Evolutionary conservation across 2,797 vertebrate genomes (phyloP).

Genomic region (Antrozous pallidus): DNA sequence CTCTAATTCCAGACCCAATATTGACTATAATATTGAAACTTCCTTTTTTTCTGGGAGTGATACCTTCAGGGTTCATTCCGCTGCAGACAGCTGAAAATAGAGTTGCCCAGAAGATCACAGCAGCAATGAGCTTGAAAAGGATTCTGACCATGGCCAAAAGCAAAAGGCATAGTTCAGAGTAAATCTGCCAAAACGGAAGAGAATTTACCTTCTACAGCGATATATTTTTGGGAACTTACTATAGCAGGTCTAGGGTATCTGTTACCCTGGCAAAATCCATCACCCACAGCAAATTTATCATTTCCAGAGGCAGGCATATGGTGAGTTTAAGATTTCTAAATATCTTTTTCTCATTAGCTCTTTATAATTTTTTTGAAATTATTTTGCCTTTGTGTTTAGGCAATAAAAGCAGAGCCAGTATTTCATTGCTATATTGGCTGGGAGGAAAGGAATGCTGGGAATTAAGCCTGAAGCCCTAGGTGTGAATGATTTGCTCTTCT

Average conservation of each 20-base stretch:
- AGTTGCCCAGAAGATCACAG: conserved; percentile 49
- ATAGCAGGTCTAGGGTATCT: not conserved
- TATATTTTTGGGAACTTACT: conserved; percentile 54
- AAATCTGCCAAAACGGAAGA: conserved; percentile 15
- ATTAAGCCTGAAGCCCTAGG: not conserved
- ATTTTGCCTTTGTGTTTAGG: not conserved
- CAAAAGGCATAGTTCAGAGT: conserved; percentile 44
- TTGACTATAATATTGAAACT: conserved; percentile 7
- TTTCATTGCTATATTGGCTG: not conserved
- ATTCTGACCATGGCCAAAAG: conserved; percentile 57
- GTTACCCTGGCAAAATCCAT: conserved; percentile 35
- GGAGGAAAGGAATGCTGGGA: not conserved
- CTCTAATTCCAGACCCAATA: conserved; percentile 13
- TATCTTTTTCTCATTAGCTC: not conserved
- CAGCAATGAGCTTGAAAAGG: conserved; percentile 55
- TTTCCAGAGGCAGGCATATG: not conserved
- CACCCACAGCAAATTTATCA: not conserved
- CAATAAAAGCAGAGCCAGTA: not conserved
- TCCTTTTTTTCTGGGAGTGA: not conserved
- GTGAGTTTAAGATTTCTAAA: conserved; percentile 7
- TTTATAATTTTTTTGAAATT: conserved; percentile 14
- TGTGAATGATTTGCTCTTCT: not conserved
- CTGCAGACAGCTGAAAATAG: conserved; percentile 62
- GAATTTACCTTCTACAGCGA: conserved; percentile 37
- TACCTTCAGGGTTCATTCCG: conserved; percentile 51